Conservation (phyloP, 2,797 vertebrate genomes). For the Rhinatrema bivittatum region DNA sequence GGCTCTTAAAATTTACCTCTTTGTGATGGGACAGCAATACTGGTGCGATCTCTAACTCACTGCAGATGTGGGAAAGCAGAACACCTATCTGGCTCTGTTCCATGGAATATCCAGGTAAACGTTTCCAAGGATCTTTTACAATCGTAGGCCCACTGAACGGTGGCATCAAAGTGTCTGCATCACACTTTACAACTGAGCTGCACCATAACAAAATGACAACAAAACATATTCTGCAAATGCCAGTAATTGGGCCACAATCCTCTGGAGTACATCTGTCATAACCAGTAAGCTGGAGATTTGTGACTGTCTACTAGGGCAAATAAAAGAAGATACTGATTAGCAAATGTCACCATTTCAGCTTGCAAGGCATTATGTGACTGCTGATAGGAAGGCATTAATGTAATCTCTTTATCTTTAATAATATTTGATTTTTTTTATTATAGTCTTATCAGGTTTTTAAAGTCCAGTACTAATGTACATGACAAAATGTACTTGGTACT, state of each 20-base stretch:
- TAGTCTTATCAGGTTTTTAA: slow-evolving; percentile 50
- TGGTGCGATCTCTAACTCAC: no score
- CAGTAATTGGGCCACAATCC: slow-evolving; percentile 61
- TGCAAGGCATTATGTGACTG: slow-evolving; percentile 39
- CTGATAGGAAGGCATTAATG: slow-evolving; percentile 52
- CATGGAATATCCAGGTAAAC: no score
- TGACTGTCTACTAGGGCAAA: slow-evolving; percentile 64
- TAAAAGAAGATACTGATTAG: slow-evolving; percentile 57
- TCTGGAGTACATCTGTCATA: slow-evolving; percentile 53
- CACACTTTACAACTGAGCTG: no score
- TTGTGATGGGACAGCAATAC: no score
- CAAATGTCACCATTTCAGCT: slow-evolving; percentile 24
- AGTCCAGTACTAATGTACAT: slow-evolving; percentile 32
- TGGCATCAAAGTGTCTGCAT: no score
- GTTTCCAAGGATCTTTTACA: no score
- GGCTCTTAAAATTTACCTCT: no score
- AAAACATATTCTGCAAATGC: slow-evolving; percentile 45
- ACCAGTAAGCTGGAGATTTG: slow-evolving; percentile 55
- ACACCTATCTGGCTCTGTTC: no score
- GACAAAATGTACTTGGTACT: slow-evolving; percentile 36
- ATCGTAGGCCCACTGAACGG: no score
- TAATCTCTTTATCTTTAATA: slow-evolving; percentile 48
- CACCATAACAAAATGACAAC: slow-evolving; percentile 38
- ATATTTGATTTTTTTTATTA: slow-evolving; percentile 59
- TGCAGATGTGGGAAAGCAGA: no score